Percentiles rank a stretch among this genome's conserved stretches.
Conservation (phyloP, 2,888 invertebrate species). For the Scaptomyza reducta region DNA sequence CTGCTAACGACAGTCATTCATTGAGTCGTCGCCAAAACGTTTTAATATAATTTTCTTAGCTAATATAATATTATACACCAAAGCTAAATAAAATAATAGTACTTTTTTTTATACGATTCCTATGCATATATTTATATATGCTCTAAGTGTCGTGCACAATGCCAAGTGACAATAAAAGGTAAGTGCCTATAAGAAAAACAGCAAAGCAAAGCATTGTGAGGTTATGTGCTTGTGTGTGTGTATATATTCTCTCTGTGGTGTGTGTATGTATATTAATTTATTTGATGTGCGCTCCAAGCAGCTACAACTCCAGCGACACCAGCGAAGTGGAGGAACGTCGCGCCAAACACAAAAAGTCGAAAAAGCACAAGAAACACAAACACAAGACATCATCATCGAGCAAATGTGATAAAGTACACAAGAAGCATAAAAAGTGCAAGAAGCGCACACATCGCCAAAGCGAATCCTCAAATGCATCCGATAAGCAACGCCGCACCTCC, state of each 20-base stretch:
- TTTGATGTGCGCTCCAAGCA: constrained; percentile 39
- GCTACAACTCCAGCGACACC: constrained; percentile 77
- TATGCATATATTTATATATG: constrained; percentile 11
- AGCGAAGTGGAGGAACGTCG: constrained; percentile 74
- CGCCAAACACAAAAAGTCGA: constrained; percentile 85
- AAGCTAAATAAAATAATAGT: constrained; percentile 20
- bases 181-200: constrained; percentile 8
- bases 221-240: constrained; percentile 37
- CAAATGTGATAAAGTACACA: constrained; percentile 83
- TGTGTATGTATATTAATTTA: constrained; percentile 43
- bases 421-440: constrained; percentile 86
- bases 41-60: constrained; percentile 15
- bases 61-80: constrained; percentile 21
- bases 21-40: constrained; percentile 25
- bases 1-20: neutral
- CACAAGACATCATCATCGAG: constrained; percentile 82
- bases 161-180: constrained; percentile 60
- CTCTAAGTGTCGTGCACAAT: constrained; percentile 18
- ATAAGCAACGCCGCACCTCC: constrained; percentile 51
- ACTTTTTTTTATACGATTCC: neutral
- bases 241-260: constrained; percentile 23
- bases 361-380: constrained; percentile 89
- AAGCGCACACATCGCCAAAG: constrained; percentile 85
- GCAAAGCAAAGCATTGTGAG: constrained; percentile 44
- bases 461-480: constrained; percentile 77